Evolutionary conservation across 2,888 invertebrate genomes (phyloP).

Genomic region (Notodonta ziczac): DNA sequence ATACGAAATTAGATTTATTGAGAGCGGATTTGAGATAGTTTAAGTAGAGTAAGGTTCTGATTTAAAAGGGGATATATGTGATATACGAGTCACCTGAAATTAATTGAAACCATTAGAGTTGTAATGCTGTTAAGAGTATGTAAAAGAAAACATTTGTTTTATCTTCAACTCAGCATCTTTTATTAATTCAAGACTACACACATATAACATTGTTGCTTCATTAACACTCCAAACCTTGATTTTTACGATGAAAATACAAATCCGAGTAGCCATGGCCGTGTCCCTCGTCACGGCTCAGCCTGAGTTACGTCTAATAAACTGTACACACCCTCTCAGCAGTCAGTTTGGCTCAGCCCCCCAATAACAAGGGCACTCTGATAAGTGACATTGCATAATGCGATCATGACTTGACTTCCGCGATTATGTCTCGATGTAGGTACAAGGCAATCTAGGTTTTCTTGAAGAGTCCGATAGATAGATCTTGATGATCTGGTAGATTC

Average conservation of each 20-base stretch:
- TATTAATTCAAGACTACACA: too few species aligned
- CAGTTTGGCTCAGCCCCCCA: conserved; percentile 1
- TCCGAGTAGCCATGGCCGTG: neutral
- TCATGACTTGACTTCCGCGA: neutral
- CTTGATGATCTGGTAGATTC: too few species aligned
- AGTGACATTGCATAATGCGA: neutral
- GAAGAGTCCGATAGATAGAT: too few species aligned
- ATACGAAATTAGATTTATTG: conserved; percentile 23
- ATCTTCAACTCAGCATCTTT: too few species aligned
- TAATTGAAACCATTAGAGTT: too few species aligned
- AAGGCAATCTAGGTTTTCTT: neutral
- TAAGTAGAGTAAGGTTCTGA: conserved; percentile 10
- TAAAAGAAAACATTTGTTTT: too few species aligned
- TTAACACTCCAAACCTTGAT: neutral
- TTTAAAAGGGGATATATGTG: too few species aligned
- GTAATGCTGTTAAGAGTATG: too few species aligned
- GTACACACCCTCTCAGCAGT: neutral
- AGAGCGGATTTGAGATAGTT: conserved; percentile 20
- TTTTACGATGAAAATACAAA: neutral
- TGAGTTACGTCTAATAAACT: neutral
- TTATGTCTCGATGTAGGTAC: neutral
- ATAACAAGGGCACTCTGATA: neutral
- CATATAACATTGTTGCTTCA: too few species aligned
- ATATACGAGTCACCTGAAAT: too few species aligned
- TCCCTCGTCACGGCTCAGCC: neutral